A percentile compares a stretch with the other conserved stretches of the same genome.
Evolutionary conservation across 2,113 vertebrate genomes (phyloP).

Genomic region (Cyprinus carpio): DNA sequence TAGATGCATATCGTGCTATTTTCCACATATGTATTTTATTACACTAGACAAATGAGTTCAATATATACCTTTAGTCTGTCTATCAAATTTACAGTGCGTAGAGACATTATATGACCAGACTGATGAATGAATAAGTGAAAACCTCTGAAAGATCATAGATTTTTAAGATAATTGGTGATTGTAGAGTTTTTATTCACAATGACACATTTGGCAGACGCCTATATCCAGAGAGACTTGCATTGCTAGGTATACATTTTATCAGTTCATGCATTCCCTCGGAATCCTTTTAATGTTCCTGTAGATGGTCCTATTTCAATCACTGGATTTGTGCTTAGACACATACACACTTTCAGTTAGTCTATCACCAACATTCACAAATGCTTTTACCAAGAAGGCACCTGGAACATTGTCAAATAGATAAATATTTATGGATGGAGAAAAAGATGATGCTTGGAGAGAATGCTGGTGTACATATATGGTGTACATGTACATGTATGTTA

Average conservation of each 20-base stretch:
- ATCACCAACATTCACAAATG: slow-evolving; percentile 45
- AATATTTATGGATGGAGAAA: slow-evolving; percentile 32
- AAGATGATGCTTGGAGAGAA: not conserved
- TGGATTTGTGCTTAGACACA: slow-evolving; percentile 37
- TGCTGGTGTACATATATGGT: not conserved
- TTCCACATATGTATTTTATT: slow-evolving; percentile 9
- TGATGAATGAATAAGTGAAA: not conserved
- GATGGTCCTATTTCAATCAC: slow-evolving; percentile 47
- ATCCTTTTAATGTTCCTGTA: slow-evolving; percentile 30
- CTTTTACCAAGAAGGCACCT: slow-evolving; percentile 36
- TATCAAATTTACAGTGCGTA: not conserved
- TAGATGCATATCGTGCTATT: not conserved
- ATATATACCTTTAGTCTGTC: slow-evolving; percentile 38
- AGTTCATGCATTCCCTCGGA: not conserved
- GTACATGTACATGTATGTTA: not conserved
- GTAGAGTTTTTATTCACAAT: not conserved
- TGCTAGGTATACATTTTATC: not conserved
- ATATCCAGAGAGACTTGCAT: no score
- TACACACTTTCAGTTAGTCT: slow-evolving; percentile 5
- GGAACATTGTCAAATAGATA: slow-evolving; percentile 40
- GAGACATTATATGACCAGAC: not conserved
- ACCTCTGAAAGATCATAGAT: slow-evolving; percentile 56
- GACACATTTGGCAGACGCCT: not conserved
- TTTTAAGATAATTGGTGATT: slow-evolving; percentile 45
- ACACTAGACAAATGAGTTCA: not conserved